Base-by-base conservation (phyloP, 1,140 invertebrate species). In the Neodiprion virginianus region DNA sequence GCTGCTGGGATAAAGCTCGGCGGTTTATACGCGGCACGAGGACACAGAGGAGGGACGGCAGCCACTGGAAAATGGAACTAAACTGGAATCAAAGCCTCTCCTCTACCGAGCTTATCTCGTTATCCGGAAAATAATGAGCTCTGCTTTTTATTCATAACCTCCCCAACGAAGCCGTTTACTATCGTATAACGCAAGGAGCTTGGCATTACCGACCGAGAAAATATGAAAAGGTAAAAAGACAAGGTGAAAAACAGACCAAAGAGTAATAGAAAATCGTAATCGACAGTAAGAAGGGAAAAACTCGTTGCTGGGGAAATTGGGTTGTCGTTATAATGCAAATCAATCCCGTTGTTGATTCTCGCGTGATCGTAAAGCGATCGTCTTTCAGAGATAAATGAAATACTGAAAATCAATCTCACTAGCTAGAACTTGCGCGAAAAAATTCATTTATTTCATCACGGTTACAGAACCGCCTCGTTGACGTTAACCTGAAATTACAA, bases 41-140 rank as follows among this genome's bases (percentile, higher is more conserved):
- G n/a, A 61, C 28, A 40, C 28, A 12, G n/a, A 12, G n/a, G 53
- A 61, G 53, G 53, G 11, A 61, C 53, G 53, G 11, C 53, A 61
- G 11, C 53, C 53, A 61, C 53, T 61, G 53, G 53, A 61, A 61
- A 61, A 61, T 61, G 53, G 53, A 61, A 61, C 53, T 61, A 61
- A 61, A 61, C 53, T 61, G 53, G 53, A 61, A 61, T 17, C 53
- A 61, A 61, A 61, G 53, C 53, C 53, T 40, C 53, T 61, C 53
- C 53, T 61, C 53, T 61, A 61, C 11, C 53, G 11, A 8, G 53
- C 53, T 61, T 61, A 61, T 61, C 53, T 61, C 53, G 53, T 61
- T 61, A 61, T 61, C 53, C 53, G 53, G 11, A 17, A 61, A 61
- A 61, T 61, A 61, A 61, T 61, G 53, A 61, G 53, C 53, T 61